phyloP scores from a whole-genome alignment of 2,113 vertebrate species.

The Clinocottus analis region DNA sequence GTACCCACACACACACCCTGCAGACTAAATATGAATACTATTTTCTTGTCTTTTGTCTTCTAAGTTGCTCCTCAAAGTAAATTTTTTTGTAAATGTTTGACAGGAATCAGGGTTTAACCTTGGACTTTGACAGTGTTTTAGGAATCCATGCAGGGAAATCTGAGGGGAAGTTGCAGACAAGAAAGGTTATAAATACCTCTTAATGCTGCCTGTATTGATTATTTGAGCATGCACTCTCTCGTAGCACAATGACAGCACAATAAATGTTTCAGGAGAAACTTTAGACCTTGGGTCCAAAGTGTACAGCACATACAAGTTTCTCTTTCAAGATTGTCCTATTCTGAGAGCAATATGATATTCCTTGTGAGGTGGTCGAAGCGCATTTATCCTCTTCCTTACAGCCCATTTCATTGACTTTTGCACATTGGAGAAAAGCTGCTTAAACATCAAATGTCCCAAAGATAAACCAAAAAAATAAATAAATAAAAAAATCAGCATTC shows the following conservation, averaged over 20 bases:
- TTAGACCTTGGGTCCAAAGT: neutral
- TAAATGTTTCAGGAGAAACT: neutral
- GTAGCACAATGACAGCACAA: neutral
- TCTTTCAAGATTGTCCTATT: neutral
- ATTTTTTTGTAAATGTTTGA: constrained; percentile 32
- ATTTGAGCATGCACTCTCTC: constrained; percentile 18
- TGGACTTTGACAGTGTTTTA: constrained; percentile 12
- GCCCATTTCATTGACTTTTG: neutral
- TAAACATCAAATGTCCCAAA: neutral
- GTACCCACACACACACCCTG: constrained; percentile 2
- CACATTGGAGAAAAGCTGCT: neutral
- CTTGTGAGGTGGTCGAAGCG: no score
- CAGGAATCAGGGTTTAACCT: constrained; percentile 24
- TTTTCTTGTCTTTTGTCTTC: neutral
- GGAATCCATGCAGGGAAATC: constrained; percentile 24
- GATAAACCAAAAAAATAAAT: no score
- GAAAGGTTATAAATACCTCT: constrained; percentile 34
- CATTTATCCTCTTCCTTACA: no score
- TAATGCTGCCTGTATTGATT: constrained; percentile 4
- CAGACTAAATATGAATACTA: neutral
- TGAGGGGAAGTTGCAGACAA: constrained; percentile 43
- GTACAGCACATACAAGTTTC: neutral
- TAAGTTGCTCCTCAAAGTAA: constrained; percentile 15
- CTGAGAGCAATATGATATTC: neutral
- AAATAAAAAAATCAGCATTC: constrained; percentile 29